Conservation (phyloP, 2,797 vertebrate species). For the Neosilurus mollespiculum region DNA sequence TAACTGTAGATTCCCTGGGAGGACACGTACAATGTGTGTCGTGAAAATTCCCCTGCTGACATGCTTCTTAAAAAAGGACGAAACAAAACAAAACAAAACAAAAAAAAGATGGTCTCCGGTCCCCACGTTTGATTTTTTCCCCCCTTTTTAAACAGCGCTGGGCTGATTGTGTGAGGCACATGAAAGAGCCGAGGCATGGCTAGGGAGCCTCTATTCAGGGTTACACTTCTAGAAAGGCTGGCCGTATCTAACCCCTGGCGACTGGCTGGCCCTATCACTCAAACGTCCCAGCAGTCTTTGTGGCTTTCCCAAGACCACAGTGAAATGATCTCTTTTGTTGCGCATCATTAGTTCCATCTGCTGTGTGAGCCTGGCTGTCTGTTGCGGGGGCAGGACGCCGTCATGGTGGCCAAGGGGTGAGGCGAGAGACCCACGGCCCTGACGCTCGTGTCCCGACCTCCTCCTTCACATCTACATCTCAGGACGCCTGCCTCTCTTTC, state of each 20-base stretch:
- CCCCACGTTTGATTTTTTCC: slow-evolving; percentile 57
- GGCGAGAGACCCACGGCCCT: slow-evolving; percentile 67
- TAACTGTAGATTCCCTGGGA: slow-evolving; percentile 55
- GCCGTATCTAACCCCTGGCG: slow-evolving; percentile 66
- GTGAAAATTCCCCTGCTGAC: slow-evolving; percentile 54
- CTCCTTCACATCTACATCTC: slow-evolving; percentile 38
- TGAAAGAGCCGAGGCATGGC: slow-evolving; percentile 62
- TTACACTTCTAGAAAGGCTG: slow-evolving; percentile 63
- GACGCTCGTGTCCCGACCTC: slow-evolving; percentile 71
- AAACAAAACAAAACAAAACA: slow-evolving; percentile 50
- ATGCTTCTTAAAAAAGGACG: slow-evolving; percentile 51
- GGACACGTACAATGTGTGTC: slow-evolving; percentile 38
- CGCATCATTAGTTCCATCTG: slow-evolving; percentile 91
- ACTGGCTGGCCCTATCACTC: slow-evolving; percentile 76
- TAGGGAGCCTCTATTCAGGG: slow-evolving; percentile 61
- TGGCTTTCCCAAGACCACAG: slow-evolving; percentile 76
- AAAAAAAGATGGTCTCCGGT: slow-evolving; percentile 53
- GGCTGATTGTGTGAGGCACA: slow-evolving; percentile 63
- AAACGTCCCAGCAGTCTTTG: slow-evolving; percentile 74
- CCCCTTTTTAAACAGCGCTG: slow-evolving; percentile 59
- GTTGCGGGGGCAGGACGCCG: slow-evolving; percentile 73
- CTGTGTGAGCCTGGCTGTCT: slow-evolving; percentile 76
- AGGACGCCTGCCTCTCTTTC: slow-evolving; percentile 29
- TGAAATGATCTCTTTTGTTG: slow-evolving; percentile 86
- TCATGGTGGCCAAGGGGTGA: slow-evolving; percentile 78